Base-by-base conservation (phyloP, 1,140 invertebrate species). In the Heliconius himera region DNA sequence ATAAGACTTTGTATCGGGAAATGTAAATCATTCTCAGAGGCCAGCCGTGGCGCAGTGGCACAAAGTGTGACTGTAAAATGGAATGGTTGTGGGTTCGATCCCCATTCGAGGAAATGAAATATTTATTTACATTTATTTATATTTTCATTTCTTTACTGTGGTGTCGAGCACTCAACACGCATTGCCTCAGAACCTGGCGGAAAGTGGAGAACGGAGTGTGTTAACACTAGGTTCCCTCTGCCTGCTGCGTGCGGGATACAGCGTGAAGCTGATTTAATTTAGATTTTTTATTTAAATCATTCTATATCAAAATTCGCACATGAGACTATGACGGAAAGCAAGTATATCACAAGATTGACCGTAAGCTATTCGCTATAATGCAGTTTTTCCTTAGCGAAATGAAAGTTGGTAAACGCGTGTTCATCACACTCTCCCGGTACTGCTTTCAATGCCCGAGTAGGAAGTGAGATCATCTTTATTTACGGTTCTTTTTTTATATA, bases 361-460 rank as follows among this genome's bases (percentile, higher is more conserved):
- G 85, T 89, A 89, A 85, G 83, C 80, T 81, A 77, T 75, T 88
- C 72, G 81, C 76, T 85, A 83, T 90, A 90, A 92, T 88, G 90
- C 79, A 84, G 88, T 91, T 91, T 91, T 92, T 90, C 89, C 89
- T 87, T 90, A 89, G 86, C 87, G 87, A 89, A 89, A 88, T 85
- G 89, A 93, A 93, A 93, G 91, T 92, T 88, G 82, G 87, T 74
- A 76, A 82, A 83, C 82, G 86, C 84, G 83, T 90, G 89, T 88
- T 85, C 88, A 90, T 91, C 90, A 89, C 87, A 90, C 86, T 85
- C 87, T 87, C 86, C 87, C 89, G 88, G 89, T 89, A 89, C 90
- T 84, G 88, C 91, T 93, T 93, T 92, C 91, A 88, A 91, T 92
- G 85, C 83, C 87, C 83, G 87, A 88, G 82, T 83, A 92, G 90